Evolutionary conservation across 2,797 vertebrate species (phyloP), one percentile per base, ranked within the genome.

Genomic region (Amazona ochrocephala): DNA sequence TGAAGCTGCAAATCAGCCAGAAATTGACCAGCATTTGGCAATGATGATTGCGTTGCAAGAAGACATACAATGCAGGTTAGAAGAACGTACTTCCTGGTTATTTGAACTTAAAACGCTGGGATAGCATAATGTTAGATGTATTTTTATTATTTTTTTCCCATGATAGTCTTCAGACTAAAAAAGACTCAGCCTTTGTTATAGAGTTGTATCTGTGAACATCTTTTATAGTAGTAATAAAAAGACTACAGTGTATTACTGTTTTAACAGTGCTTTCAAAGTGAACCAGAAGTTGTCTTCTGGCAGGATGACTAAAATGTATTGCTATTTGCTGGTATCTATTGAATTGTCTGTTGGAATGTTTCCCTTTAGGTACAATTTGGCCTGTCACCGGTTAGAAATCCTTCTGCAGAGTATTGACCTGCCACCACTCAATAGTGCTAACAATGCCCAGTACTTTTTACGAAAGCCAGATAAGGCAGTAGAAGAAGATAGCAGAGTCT

Each of bases 41-140:
- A 99, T 99, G 99, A 99, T 99, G 99, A 98, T 99, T 96, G 99
- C 99, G 0, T 97, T 99, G 77, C 99, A 99, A 97, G 99, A 99
- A 96, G 99, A 99, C 95, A 99, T 99, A 97, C 99, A 99, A 79
- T 99, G 99, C 99, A 99, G 99, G 99, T 99, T 75, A 97, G 97
- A 94, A 85, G 16, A 37, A 32, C 19, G 7, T 72, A 54, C 81
- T 93, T 96, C 26, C 20, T 87, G 53, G 58, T 65, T 94, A 45
- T 44, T 91, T 82, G 73, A 50, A 34, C 26, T 44, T 83, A 50
- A 50, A 90, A 65, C 50, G 18, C 19, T 45, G 45, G 9, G 7
- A 11, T 90, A 53, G 60, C 26, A 22, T 75, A 37, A 74, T 64
- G 13, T 37, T 70, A 15, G 51, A 6, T 21, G 16, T 12, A 14